Evolutionary conservation across 2,888 invertebrate species (phyloP), one percentile per base, ranked within the genome.

Genomic region (Eupelmus urozonus): DNA sequence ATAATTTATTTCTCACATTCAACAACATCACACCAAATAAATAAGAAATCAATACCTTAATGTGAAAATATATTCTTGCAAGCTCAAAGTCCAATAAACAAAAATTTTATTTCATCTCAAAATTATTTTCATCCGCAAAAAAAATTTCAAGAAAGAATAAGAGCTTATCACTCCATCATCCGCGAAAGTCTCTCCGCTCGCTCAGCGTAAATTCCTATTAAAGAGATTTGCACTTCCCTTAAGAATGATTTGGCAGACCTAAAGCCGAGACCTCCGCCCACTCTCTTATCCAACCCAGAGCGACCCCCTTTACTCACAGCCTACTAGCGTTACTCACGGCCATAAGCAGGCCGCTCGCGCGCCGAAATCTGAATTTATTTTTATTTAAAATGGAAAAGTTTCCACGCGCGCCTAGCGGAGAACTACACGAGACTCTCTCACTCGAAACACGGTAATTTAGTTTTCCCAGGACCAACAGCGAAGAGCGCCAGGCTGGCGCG

Each of bases 381-480:
- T 86, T 85, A 86, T 85, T 87, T 86, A 85, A 86, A 85, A 85
- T 86, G 83, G 81, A 86, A 85, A 87, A 87, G 85, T 87, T 88
- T 83, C 18, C 29, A 25, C 51, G 27, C 65, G 49, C 29, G 13
- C 20, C 2, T 18, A 51, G 4, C 2, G 16, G 51, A 20, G 51
- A 34, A 27, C 5, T 27, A 27, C n/a, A 20, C 18, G 74, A 62
- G 60, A 78, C 78, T 76, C 82, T n/a, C n/a, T n/a, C n/a, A n/a
- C n/a, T 84, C 81, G 83, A 82, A 87, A 85, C 84, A 84, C 83
- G 84, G 49, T 87, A 86, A 87, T 86, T 85, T 84, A 84, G 82
- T 87, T 86, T 85, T 80, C 49, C 59, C 7, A 3, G 3, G 5
- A 34, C n/a, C 40, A n/a, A n/a, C n/a, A n/a, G n/a, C n/a, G n/a